Percentiles rank a stretch among this genome's conserved stretches.
Conservation (phyloP, 2,113 vertebrate species). For the Neolamprologus sp. region DNA sequence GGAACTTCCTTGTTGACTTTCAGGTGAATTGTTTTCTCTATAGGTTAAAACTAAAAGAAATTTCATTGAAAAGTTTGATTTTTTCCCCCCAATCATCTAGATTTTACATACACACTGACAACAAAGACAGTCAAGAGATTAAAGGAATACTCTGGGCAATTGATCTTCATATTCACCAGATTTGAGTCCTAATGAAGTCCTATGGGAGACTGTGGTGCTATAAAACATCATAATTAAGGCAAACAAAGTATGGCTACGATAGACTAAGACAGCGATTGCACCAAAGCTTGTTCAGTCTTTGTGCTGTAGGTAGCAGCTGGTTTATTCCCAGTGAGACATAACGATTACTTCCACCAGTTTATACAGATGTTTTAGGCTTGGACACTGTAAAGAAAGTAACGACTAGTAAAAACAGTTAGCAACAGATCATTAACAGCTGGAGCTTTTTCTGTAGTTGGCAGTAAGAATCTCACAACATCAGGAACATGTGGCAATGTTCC, state of each 20-base stretch:
- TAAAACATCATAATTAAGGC: neutral
- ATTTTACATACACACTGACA: neutral
- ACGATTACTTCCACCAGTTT: neutral
- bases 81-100: fast-evolving
- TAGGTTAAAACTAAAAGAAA: neutral
- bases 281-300: neutral
- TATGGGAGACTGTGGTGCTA: neutral
- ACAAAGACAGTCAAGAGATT: neutral
- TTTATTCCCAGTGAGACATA: neutral
- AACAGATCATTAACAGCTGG: neutral
- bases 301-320: neutral
- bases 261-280: neutral
- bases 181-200: neutral
- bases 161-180: neutral
- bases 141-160: neutral
- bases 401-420: neutral
- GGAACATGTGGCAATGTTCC: neutral
- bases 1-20: fast-evolving
- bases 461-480: neutral
- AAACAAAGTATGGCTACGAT: neutral
- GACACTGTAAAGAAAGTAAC: neutral
- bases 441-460: neutral
- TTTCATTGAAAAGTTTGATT: neutral
- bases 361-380: neutral
- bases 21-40: neutral